A percentile compares a stretch with the other conserved stretches of the same genome.
phyloP scores from a whole-genome alignment of 2,888 invertebrate genomes.

The Andrena minutula region DNA sequence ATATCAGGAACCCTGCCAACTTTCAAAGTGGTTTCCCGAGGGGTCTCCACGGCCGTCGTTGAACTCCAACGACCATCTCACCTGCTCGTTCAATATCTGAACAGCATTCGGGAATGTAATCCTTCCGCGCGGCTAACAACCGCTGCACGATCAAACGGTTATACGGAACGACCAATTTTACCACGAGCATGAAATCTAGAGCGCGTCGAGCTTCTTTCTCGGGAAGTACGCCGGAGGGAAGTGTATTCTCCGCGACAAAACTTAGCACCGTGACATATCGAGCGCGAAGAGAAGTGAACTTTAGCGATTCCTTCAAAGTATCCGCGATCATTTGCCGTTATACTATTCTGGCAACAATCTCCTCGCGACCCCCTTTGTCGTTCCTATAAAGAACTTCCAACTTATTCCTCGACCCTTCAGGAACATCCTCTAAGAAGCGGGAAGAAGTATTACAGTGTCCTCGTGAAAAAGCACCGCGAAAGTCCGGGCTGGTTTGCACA shows the following conservation, averaged over 20 bases:
- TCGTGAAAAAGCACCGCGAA: constrained; percentile 34
- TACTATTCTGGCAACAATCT: background rate
- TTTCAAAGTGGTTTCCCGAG: constrained; percentile 65
- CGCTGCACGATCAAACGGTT: constrained; percentile 49
- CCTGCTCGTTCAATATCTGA: constrained; percentile 62
- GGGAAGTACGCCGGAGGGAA: background rate
- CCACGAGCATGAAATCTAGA: constrained; percentile 11
- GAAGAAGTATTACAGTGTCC: constrained; percentile 16
- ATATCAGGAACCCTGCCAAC: constrained; percentile 67
- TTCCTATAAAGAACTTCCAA: constrained; percentile 8
- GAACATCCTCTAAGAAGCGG: constrained; percentile 2
- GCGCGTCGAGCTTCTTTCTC: background rate
- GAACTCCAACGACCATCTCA: constrained; percentile 59
- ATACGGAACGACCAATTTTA: constrained; percentile 41
- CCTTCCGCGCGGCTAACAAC: constrained; percentile 47
- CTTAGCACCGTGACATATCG: background rate
- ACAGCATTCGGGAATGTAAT: constrained; percentile 47
- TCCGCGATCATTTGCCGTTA: constrained; percentile 10
- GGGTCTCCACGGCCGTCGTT: constrained; percentile 61
- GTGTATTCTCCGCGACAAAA: background rate
- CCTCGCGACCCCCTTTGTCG: background rate
- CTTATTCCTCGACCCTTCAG: background rate
- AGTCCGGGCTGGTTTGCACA: constrained; percentile 21
- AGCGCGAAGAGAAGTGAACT: background rate
- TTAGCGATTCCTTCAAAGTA: background rate